Evolutionary conservation across 2,888 invertebrate genomes (phyloP).

Genomic region (Drosophila nigritarsus): DNA sequence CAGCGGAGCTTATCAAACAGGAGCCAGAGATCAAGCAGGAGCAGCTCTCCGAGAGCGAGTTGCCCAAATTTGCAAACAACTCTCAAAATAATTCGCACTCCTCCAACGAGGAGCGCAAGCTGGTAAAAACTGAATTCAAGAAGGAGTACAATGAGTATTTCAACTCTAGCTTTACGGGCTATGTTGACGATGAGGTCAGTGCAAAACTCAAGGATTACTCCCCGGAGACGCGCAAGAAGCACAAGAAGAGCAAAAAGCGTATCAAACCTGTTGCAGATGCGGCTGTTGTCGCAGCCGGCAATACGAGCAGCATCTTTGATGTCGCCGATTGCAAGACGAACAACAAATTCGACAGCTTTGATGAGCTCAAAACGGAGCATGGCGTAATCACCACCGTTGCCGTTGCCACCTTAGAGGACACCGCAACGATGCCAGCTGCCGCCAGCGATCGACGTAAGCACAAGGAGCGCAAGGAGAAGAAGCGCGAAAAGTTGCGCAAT

Average conservation of each 20-base stretch:
- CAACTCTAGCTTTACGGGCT: constrained; percentile 41
- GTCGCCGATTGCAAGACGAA: constrained; percentile 63
- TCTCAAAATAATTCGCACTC: constrained; percentile 80
- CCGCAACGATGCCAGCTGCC: constrained; percentile 2
- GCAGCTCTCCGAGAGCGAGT: constrained; percentile 81
- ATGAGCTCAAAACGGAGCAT: constrained; percentile 86
- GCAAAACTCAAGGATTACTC: constrained; percentile 80
- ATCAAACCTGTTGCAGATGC: constrained; percentile 87
- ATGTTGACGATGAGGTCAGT: constrained; percentile 38
- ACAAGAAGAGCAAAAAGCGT: constrained; percentile 93
- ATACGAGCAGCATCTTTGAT: constrained; percentile 57
- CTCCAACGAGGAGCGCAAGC: constrained; percentile 86
- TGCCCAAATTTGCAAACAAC: constrained; percentile 71
- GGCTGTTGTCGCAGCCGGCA: background rate
- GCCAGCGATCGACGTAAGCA: constrained; percentile 83
- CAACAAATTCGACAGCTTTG: constrained; percentile 84
- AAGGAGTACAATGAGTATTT: constrained; percentile 79
- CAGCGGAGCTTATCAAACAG: constrained; percentile 65
- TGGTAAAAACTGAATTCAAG: constrained; percentile 75
- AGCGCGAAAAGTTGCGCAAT: constrained; percentile 83
- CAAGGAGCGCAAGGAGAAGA: constrained; percentile 84
- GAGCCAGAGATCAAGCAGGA: constrained; percentile 87
- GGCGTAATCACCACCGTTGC: constrained; percentile 7
- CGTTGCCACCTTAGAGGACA: constrained; percentile 10
- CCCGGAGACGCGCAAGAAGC: constrained; percentile 89